Evolutionary conservation across 2,888 invertebrate species (phyloP), one percentile per base, ranked within the genome.

Genomic region (Argynnis bischoffii): DNA sequence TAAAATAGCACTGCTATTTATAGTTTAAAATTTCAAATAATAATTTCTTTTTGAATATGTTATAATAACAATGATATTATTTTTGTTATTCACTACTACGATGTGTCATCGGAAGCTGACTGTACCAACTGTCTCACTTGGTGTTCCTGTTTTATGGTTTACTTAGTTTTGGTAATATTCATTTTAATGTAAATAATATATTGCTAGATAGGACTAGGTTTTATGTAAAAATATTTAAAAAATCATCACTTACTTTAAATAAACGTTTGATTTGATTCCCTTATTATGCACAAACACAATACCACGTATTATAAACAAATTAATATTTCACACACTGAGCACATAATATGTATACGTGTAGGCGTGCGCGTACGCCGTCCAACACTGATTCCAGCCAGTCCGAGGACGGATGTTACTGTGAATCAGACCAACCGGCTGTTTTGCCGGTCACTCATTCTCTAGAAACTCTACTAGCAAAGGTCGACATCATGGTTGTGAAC

Each of bases 281-380:
- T 11, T 26, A 15, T 31, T 8, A n/a, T 59, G 48, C 31, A 48
- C 59, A n/a, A 16, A 59, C 11, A 26, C 26, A 59, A 59, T 48
- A 31, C 48, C 31, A 59, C 48, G 47, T 48, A 48, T 59, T 26
- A 48, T 26, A 26, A 59, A 47, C 48, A 59, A 81, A 85, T 83
- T 78, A 82, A 83, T 82, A 63, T 71, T 74, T 84, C 85, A 87
- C 82, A 86, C 88, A 88, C 89, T 86, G 84, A 84, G 86, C 84
- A 79, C 76, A 81, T 75, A 41, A 41, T 41, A 82, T 77, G 79
- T 72, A 84, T 76, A 83, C 85, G 86, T 87, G 85, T 84, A 79
- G 79, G 79, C 83, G 79, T 87, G 89, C 90, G 88, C 89, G 81
- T 79, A 85, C 84, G 90, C 76, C 80, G 83, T 71, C 75, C 76